Conservation (phyloP, 2,797 vertebrate genomes). For the Sebastes alutus region DNA sequence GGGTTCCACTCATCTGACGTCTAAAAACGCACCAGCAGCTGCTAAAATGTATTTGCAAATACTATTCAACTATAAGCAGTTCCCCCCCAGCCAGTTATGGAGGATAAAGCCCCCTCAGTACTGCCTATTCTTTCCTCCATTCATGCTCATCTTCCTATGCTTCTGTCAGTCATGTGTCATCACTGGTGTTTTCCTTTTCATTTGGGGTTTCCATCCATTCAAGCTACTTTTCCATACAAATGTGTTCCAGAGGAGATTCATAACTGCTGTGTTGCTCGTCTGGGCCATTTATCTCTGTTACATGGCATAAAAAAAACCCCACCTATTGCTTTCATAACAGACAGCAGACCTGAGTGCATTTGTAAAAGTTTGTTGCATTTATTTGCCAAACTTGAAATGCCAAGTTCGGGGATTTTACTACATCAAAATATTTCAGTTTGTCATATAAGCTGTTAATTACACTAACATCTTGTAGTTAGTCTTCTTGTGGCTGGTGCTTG, state of each 20-base stretch:
- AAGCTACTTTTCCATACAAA: slow-evolving; percentile 82
- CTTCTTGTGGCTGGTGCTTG: not conserved
- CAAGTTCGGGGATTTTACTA: not conserved
- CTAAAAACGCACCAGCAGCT: not conserved
- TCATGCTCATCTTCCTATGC: slow-evolving; percentile 47
- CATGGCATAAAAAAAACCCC: slow-evolving; percentile 24
- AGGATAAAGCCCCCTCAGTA: not conserved
- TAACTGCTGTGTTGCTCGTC: slow-evolving; percentile 37
- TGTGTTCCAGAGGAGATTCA: slow-evolving; percentile 63
- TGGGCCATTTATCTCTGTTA: slow-evolving; percentile 48
- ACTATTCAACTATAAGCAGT: slow-evolving; percentile 12
- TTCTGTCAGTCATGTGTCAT: slow-evolving; percentile 48
- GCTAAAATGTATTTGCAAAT: slow-evolving; percentile 41
- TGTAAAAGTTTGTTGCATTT: not conserved
- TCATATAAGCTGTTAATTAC: not conserved
- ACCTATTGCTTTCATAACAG: slow-evolving; percentile 22
- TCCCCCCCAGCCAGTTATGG: not conserved
- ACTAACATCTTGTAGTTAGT: not conserved
- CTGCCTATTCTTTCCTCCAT: slow-evolving; percentile 43
- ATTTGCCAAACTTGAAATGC: slow-evolving; percentile 3
- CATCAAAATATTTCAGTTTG: not conserved
- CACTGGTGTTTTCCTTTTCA: slow-evolving; percentile 48
- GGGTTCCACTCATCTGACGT: not conserved
- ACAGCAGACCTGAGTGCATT: not conserved
- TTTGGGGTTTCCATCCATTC: slow-evolving; percentile 58